Percentiles rank a stretch among this genome's conserved stretches.
Evolutionary conservation across 2,888 invertebrate genomes (phyloP).

Genomic region (Rhimphoctona megacephalus): DNA sequence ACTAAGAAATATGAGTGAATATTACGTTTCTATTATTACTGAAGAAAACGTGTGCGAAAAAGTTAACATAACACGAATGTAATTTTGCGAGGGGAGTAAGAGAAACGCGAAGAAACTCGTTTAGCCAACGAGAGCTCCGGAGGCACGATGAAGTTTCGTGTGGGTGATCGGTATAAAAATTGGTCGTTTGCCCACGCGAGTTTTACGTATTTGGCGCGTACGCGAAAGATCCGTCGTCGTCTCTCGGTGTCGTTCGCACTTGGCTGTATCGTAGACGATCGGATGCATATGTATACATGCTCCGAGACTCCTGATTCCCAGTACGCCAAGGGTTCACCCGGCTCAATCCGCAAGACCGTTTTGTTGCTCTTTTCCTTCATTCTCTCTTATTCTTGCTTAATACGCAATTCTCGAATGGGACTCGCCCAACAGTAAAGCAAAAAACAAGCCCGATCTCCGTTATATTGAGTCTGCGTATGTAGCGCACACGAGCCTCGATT

Average conservation of each 20-base stretch:
- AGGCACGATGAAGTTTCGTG: conserved; percentile 65
- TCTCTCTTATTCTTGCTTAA: conserved; percentile 14
- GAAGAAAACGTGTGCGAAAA: background rate
- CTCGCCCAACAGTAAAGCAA: conserved; percentile 18
- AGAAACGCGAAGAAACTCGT: conserved; percentile 48
- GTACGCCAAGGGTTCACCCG: background rate
- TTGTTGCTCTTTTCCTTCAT: conserved; percentile 21
- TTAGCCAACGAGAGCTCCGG: conserved; percentile 32
- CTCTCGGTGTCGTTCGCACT: conserved; percentile 32
- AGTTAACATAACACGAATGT: background rate
- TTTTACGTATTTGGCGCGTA: conserved; percentile 77
- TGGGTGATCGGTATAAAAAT: conserved; percentile 76
- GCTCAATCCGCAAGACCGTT: background rate
- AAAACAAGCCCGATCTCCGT: conserved; percentile 14
- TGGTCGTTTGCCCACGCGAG: conserved; percentile 76
- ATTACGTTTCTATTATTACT: background rate
- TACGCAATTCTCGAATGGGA: conserved; percentile 17
- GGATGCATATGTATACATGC: background rate
- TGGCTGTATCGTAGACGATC: background rate
- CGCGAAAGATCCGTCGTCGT: conserved; percentile 57
- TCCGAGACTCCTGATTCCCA: background rate
- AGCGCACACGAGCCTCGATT: conserved; percentile 28
- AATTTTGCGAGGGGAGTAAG: conserved; percentile 14
- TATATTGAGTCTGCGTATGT: background rate
- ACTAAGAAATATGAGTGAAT: background rate